phyloP scores from a whole-genome alignment of 2,888 invertebrate genomes.

The Apotomis turbidana region DNA sequence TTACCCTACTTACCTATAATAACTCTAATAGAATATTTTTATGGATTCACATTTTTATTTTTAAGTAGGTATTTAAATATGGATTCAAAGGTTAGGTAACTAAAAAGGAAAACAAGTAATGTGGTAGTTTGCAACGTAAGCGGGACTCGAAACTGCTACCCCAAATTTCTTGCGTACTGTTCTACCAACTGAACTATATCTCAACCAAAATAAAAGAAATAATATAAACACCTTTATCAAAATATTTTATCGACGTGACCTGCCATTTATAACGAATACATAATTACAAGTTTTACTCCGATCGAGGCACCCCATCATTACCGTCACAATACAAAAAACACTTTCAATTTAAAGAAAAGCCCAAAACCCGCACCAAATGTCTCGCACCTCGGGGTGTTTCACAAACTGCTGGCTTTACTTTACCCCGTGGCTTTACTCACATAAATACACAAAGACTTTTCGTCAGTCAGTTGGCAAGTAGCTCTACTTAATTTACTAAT shows the following conservation, averaged over 20 bases:
- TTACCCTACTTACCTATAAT: too few species aligned
- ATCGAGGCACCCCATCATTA: conserved; percentile 33
- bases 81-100: too few species aligned
- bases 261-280: conserved; percentile 32
- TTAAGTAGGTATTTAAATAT: too few species aligned
- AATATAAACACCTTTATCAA: neutral
- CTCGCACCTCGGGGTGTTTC: conserved; percentile 63
- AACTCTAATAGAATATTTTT: too few species aligned
- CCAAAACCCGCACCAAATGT: conserved; percentile 62
- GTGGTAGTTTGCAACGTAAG: too few species aligned
- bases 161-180: too few species aligned
- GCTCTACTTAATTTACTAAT: too few species aligned
- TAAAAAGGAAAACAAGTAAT: too few species aligned
- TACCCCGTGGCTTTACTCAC: conserved; percentile 7
- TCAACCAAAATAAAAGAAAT: neutral
- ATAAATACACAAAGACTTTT: neutral
- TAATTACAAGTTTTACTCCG: conserved; percentile 33
- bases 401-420: conserved; percentile 30
- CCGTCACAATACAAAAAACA: conserved; percentile 30
- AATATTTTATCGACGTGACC: conserved; percentile 12
- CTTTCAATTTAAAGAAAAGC: conserved; percentile 34
- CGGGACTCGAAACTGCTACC: too few species aligned
- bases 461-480: neutral
- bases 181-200: too few species aligned
- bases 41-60: too few species aligned